A percentile compares a stretch with the other conserved stretches of the same genome.
Evolutionary conservation across 2,888 invertebrate genomes (phyloP).

Genomic region (Anthrax anthrax): DNA sequence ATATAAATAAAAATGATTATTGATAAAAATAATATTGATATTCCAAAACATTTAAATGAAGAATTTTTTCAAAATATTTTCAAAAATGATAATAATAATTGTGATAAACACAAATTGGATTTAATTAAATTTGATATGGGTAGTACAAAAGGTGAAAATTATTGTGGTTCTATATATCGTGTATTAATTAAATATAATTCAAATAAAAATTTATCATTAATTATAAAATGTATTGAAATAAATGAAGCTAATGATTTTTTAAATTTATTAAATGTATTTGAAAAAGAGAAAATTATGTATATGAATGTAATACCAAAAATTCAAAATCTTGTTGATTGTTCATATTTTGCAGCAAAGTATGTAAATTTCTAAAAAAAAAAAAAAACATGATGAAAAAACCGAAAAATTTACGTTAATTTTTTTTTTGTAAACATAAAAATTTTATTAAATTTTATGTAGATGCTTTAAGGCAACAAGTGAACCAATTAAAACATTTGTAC

Average conservation of each 20-base stretch:
- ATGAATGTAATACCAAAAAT: constrained; percentile 32
- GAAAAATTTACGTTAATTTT: too few relatives aligned
- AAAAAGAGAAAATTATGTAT: constrained; percentile 35
- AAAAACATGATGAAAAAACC: too few relatives aligned
- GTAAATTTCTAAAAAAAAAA: constrained; percentile 3
- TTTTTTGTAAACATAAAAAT: neutral
- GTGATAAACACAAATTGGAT: constrained; percentile 24
- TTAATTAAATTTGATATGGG: constrained; percentile 25
- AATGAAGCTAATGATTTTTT: constrained; percentile 32
- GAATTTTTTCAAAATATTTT: constrained; percentile 27
- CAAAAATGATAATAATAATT: constrained; percentile 25
- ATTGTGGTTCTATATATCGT: constrained; percentile 31
- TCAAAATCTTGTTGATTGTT: constrained; percentile 28
- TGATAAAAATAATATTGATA: constrained; percentile 4
- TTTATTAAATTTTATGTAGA: constrained; percentile 14
- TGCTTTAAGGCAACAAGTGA: constrained; percentile 26
- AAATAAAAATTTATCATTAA: constrained; percentile 25
- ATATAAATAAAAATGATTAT: constrained; percentile 1
- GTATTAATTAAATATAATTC: constrained; percentile 24
- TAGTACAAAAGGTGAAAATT: constrained; percentile 28
- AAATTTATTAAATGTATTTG: constrained; percentile 34
- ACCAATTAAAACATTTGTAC: constrained; percentile 29
- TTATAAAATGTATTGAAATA: constrained; percentile 29
- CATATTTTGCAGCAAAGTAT: constrained; percentile 28
- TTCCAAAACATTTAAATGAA: constrained; percentile 18